Percentiles rank a stretch among this genome's conserved stretches.
These are phyloP conservation scores for Disparrhopalites patrizii DNA, from an alignment of 2,888 invertebrate species.

Conservation along the genomic window DNA sequence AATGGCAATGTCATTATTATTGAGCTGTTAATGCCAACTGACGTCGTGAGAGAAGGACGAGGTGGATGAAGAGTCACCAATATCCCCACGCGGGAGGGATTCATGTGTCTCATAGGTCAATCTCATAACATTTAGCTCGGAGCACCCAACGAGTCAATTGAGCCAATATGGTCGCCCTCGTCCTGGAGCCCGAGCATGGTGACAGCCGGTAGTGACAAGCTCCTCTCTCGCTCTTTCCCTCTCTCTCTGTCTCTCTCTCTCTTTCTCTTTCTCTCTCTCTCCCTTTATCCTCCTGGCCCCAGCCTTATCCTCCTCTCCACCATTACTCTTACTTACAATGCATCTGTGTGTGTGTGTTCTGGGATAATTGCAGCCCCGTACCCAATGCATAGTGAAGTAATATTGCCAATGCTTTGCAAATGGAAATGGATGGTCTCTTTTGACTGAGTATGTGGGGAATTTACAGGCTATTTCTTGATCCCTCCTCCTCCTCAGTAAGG, in stretches of 20 bases:
- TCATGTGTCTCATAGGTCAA: slow-evolving; percentile 27
- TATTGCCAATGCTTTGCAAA: too few species aligned
- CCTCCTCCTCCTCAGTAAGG: too few species aligned
- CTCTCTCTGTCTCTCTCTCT: background rate
- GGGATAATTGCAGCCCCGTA: too few species aligned
- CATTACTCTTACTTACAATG: background rate
- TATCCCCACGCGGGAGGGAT: background rate
- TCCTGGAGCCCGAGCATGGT: background rate
- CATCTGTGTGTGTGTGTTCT: too few species aligned
- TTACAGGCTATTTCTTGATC: too few species aligned
- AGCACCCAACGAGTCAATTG: slow-evolving; percentile 17
- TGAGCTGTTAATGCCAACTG: slow-evolving; percentile 36
- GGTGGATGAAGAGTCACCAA: slow-evolving; percentile 23
- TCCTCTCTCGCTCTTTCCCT: background rate
- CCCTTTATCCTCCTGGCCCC: too few species aligned
- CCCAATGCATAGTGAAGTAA: too few species aligned
- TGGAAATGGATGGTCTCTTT: too few species aligned
- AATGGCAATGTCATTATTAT: slow-evolving; percentile 26
- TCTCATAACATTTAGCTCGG: slow-evolving; percentile 29
- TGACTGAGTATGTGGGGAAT: too few species aligned
- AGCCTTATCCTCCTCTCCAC: too few species aligned
- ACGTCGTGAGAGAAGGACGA: slow-evolving; percentile 18
- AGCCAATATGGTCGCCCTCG: slow-evolving; percentile 23
- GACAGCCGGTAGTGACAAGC: slow-evolving; percentile 23
- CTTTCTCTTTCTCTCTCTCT: background rate